Base-by-base conservation (phyloP, 92 coral and sea anemone species). In the Paragorgia papillata region DNA sequence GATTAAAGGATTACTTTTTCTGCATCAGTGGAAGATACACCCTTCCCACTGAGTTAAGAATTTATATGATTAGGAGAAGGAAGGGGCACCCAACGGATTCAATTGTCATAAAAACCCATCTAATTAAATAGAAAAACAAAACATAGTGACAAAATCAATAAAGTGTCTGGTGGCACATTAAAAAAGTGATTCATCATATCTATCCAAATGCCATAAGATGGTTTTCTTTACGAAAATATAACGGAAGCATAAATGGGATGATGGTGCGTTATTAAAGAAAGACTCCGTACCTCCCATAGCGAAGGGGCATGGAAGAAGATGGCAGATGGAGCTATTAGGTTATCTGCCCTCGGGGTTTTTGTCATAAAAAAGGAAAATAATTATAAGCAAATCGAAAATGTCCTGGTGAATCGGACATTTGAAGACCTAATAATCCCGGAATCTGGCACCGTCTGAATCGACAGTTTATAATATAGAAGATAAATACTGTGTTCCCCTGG, bases 41-140 rank as follows among this genome's bases (percentile, higher is more conserved):
- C 63, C 10, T 71, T 51, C 78, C 63, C 24, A 71, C 78, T 71
- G 78, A 9, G 78, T 35, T 71, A 30, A 71, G 78, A 71, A 71
- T 71, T 53, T 49, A 8, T 53, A 32, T 71, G 62, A 55, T 71
- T 71, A 31, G 25, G 62, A 53, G 15, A 41, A 55, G 49, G 76
- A 54, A 71, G 57, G 30, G 64, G 41, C 64, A 26, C 64, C 78
- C 51, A 50, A 21, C 41, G 15, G 78, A 3, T 39, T 51, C 78
- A 51, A 70, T 70, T 71, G 63, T 71, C 59, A 55, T 51, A 27
- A 30, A 71, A 55, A 58, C 53, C 51, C 64, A 35, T 71, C 51
- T 71, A 71, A 71, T 71, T 53, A 71, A 55, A 34, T 71, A 55
- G 39, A 54, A 71, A 49, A 71, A 71, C 78, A 71, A 71, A 68